Percentiles rank a stretch among this genome's conserved stretches.
Conservation (phyloP, 2,888 invertebrate genomes). For the Pycnomerus fuliginosus region DNA sequence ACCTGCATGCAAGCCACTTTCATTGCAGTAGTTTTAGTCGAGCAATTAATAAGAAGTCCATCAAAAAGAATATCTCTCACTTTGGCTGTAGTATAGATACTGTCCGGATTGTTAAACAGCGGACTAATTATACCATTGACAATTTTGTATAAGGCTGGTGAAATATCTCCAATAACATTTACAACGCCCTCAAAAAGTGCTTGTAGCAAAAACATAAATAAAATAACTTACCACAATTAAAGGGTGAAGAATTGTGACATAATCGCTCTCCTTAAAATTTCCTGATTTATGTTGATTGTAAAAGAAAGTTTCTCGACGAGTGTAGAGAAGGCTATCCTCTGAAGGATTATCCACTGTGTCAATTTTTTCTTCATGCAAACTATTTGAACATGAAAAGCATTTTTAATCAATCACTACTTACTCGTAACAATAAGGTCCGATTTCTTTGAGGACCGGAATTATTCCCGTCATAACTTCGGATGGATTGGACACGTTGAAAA, state of each 20-base stretch:
- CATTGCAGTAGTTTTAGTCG: no score
- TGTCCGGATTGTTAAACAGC: slow-evolving; percentile 65
- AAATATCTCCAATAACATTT: slow-evolving; percentile 59
- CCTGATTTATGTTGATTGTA: slow-evolving; percentile 66
- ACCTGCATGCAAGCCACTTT: no score
- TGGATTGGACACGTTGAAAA: slow-evolving; percentile 76
- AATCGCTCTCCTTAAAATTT: slow-evolving; percentile 72
- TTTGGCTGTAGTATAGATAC: slow-evolving; percentile 63
- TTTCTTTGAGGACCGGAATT: slow-evolving; percentile 66
- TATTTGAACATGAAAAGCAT: no score
- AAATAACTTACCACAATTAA: slow-evolving; percentile 63
- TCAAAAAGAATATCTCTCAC: slow-evolving; percentile 73
- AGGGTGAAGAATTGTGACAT: slow-evolving; percentile 68
- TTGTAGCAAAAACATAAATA: background rate
- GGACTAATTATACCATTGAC: slow-evolving; percentile 67
- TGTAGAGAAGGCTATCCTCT: slow-evolving; percentile 73
- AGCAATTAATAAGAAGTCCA: slow-evolving; percentile 70
- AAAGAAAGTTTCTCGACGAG: slow-evolving; percentile 68
- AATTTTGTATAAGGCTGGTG: slow-evolving; percentile 69
- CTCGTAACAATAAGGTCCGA: slow-evolving; percentile 79
- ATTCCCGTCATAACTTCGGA: slow-evolving; percentile 65
- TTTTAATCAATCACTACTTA: slow-evolving; percentile 54
- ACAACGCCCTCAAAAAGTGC: slow-evolving; percentile 55
- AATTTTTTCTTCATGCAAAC: slow-evolving; percentile 81
- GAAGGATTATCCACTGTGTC: slow-evolving; percentile 70